Evolutionary conservation across 2,797 vertebrate genomes (phyloP).

Genomic region (Rallus crepitans): DNA sequence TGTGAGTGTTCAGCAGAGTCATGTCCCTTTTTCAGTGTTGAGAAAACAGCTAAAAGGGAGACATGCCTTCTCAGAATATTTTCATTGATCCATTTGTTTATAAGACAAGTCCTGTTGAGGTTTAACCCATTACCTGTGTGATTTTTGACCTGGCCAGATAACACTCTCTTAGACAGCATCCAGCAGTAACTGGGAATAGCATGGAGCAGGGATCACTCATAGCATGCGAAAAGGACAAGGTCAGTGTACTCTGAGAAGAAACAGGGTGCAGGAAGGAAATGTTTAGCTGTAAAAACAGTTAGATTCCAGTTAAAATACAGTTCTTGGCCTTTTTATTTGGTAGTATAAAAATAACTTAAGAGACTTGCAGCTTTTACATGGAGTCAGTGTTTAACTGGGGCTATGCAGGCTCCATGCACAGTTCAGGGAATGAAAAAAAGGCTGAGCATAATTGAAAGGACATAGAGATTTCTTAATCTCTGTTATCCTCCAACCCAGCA

Average conservation of each 20-base stretch:
- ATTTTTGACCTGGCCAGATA: not conserved
- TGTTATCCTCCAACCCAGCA: not conserved
- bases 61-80: not conserved
- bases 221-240: not conserved
- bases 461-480: not conserved
- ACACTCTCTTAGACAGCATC: not conserved
- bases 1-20: not conserved
- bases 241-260: not conserved
- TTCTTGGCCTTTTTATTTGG: not conserved
- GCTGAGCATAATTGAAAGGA: not conserved
- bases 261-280: not conserved
- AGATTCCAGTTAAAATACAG: not conserved
- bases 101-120: not conserved
- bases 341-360: not conserved
- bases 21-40: not conserved
- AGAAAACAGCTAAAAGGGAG: not conserved
- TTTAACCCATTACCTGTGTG: not conserved
- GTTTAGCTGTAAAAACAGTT: not conserved
- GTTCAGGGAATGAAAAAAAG: not conserved
- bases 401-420: not conserved
- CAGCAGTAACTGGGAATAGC: not conserved
- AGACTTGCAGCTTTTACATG: not conserved
- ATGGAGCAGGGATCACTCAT: not conserved
- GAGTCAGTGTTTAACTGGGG: not conserved
- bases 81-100: not conserved